These are phyloP conservation scores for Drosophila seguyi DNA, from an alignment of 1,140 invertebrate species.

Conservation along the genomic window DNA sequence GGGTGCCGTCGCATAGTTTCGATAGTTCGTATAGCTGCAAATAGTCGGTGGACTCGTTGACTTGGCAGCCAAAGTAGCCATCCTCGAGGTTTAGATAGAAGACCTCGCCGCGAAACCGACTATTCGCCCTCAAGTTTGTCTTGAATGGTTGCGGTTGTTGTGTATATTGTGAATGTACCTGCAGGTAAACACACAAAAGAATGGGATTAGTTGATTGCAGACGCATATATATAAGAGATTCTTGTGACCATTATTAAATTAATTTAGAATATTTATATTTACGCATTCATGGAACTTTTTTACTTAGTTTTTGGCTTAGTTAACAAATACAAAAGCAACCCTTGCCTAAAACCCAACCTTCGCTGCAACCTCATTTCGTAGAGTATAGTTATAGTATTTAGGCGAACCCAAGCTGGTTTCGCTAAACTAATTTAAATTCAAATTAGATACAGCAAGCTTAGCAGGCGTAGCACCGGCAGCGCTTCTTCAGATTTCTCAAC, in stretches of 20 bases:
- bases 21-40: constrained; percentile 97
- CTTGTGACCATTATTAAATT: too few species aligned
- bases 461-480: constrained; percentile 73
- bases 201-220: constrained; percentile 26
- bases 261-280: too few species aligned
- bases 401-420: constrained; percentile 32
- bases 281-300: too few species aligned
- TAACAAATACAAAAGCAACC: constrained; percentile 6
- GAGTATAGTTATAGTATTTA: constrained; percentile 34
- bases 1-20: constrained; percentile 95
- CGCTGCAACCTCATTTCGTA: constrained; percentile 31
- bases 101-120: constrained; percentile 94
- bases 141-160: constrained; percentile 77
- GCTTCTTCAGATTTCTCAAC: constrained; percentile 77
- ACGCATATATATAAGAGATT: neutral
- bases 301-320: neutral
- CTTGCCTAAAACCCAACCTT: constrained; percentile 35
- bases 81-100: constrained; percentile 98
- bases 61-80: constrained; percentile 98
- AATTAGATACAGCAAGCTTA: constrained; percentile 77
- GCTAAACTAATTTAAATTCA: constrained; percentile 81
- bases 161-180: constrained; percentile 90
- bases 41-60: constrained; percentile 97
- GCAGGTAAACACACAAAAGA: constrained; percentile 84
- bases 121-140: constrained; percentile 84